Conservation (phyloP, 53 echinoderm and acorn worm genomes). For the Crossaster papposus region DNA sequence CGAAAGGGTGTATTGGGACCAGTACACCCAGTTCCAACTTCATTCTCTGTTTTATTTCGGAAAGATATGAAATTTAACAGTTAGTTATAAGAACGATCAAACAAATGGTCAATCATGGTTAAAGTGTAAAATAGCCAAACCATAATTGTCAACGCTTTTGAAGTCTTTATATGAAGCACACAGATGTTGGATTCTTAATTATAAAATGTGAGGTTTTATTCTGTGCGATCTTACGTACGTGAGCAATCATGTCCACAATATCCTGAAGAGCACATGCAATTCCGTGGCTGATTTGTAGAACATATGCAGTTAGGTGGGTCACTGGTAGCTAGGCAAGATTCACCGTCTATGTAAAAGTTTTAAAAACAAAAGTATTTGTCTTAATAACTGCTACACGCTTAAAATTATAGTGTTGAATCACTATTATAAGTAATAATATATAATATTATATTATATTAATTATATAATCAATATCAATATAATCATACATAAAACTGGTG, state of each 20-base stretch:
- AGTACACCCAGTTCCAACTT: not conserved
- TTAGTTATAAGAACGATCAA: not conserved
- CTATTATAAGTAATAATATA: too few species aligned
- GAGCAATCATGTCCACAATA: slow-evolving; percentile 8
- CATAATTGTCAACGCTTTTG: too few species aligned
- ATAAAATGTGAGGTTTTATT: not conserved
- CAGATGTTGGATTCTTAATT: not conserved
- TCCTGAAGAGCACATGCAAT: not conserved
- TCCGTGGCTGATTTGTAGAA: not conserved
- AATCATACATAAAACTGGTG: too few species aligned
- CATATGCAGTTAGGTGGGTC: slow-evolving; percentile 2
- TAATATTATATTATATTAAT: too few species aligned
- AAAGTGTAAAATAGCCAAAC: too few species aligned
- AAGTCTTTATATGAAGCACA: not conserved
- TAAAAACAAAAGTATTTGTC: not conserved
- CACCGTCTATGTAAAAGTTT: not conserved
- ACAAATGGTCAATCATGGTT: too few species aligned
- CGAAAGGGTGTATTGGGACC: not conserved
- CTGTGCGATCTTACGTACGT: not conserved
- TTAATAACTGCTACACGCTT: too few species aligned
- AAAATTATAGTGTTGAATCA: too few species aligned
- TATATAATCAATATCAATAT: too few species aligned
- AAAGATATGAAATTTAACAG: not conserved
- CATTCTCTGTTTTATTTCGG: not conserved
- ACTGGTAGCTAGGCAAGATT: not conserved